Conservation (phyloP, 2,797 vertebrate species). For the Pseudochaenichthys georgianus region DNA sequence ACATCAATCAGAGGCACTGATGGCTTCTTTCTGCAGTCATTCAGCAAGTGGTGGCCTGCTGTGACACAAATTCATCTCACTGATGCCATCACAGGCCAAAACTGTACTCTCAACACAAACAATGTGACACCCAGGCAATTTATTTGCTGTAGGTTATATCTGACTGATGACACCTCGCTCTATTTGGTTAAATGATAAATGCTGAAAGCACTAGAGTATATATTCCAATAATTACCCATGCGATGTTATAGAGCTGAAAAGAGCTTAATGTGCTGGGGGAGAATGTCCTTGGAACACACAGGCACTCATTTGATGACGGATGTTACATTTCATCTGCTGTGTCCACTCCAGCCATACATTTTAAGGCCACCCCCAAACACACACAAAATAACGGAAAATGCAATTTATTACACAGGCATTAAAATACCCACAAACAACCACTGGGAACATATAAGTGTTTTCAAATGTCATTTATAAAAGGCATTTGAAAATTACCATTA, state of each 20-base stretch:
- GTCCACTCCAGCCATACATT: neutral
- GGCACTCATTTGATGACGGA: constrained; percentile 26
- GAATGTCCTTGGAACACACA: constrained; percentile 30
- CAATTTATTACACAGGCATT: too few species aligned
- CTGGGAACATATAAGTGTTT: too few species aligned
- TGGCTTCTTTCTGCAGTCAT: constrained; percentile 47
- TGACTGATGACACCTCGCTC: constrained; percentile 32
- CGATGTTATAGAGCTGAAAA: constrained; percentile 3
- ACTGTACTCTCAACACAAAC: constrained; percentile 36
- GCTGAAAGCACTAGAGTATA: constrained; percentile 10
- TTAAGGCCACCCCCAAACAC: neutral
- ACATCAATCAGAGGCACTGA: constrained; percentile 59
- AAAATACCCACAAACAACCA: too few species aligned
- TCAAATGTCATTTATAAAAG: too few species aligned
- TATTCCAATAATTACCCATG: constrained; percentile 23
- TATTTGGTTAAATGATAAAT: constrained; percentile 22
- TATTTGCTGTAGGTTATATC: constrained; percentile 16
- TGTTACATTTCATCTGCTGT: constrained; percentile 25
- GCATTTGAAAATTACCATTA: too few species aligned
- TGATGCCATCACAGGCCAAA: constrained; percentile 33
- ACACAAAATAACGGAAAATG: neutral
- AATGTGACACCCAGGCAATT: constrained; percentile 26
- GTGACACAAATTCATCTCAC: constrained; percentile 43
- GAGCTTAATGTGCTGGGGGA: constrained; percentile 27
- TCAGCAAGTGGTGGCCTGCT: constrained; percentile 22